A percentile compares a stretch with the other conserved stretches of the same genome.
phyloP scores from a whole-genome alignment of 2,113 vertebrate species.

The Cyanistes caeruleus region DNA sequence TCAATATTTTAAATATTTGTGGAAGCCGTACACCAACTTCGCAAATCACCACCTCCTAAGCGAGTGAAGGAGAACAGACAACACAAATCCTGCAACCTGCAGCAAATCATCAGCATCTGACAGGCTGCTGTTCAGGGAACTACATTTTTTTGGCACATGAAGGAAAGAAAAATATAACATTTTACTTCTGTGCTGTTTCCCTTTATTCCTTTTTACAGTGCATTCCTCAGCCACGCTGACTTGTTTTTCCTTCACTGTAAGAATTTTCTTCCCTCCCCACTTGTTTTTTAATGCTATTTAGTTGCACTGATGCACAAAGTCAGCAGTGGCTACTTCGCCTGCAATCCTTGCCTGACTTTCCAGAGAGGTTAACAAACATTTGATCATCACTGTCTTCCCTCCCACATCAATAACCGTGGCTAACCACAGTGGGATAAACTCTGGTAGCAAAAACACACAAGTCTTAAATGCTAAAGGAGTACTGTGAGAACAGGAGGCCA shows the following conservation, averaged over 20 bases:
- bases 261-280: background rate
- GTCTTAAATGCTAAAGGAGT: background rate
- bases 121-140: background rate
- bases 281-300: background rate
- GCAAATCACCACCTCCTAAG: conserved; percentile 29
- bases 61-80: background rate
- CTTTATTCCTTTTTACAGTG: background rate
- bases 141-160: background rate
- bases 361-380: conserved; percentile 9
- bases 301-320: background rate
- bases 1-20: conserved; percentile 74
- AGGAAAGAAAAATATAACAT: background rate
- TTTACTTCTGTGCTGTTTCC: background rate
- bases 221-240: background rate
- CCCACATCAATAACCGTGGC: conserved; percentile 10
- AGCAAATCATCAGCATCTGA: background rate
- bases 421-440: conserved; percentile 6
- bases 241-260: background rate
- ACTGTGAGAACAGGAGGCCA: background rate
- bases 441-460: background rate
- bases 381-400: background rate
- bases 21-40: conserved; percentile 29
- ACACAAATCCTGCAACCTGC: background rate
- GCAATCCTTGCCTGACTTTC: background rate
- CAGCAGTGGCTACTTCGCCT: background rate